phyloP scores from a whole-genome alignment of 2,113 vertebrate genomes.

The Oncorhynchus nerka region DNA sequence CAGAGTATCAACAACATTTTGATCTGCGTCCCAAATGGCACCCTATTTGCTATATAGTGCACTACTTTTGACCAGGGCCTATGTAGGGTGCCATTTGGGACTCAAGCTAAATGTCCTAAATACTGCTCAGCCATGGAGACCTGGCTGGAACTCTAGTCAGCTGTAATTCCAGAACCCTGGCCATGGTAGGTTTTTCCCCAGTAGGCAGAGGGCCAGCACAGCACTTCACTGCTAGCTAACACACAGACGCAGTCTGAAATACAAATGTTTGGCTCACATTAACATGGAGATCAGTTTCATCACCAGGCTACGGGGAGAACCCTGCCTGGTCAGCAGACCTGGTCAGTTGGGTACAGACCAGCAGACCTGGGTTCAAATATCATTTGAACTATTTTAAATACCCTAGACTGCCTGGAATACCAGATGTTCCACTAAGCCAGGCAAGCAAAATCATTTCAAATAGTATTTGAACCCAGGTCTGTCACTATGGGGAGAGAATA shows the following conservation, averaged over 20 bases:
- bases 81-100: too few relatives aligned
- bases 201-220: constrained; percentile 55
- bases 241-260: background rate
- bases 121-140: constrained; percentile 63
- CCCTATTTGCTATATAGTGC: too few relatives aligned
- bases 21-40: too few relatives aligned
- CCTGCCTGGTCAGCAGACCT: constrained; percentile 28
- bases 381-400: too few relatives aligned
- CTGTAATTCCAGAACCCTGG: constrained; percentile 60
- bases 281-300: constrained; percentile 54
- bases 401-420: too few relatives aligned
- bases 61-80: too few relatives aligned
- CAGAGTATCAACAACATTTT: constrained; percentile 51
- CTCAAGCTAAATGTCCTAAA: constrained; percentile 57
- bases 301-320: constrained; percentile 37
- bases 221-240: constrained; percentile 55
- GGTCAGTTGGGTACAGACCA: too few relatives aligned
- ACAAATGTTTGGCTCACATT: constrained; percentile 55
- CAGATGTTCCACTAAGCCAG: too few relatives aligned
- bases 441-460: too few relatives aligned
- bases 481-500: too few relatives aligned
- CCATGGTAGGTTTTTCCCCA: constrained; percentile 27
- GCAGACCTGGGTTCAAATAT: too few relatives aligned
- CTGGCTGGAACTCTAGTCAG: constrained; percentile 12
- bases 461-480: too few relatives aligned